Percentiles rank a stretch among this genome's conserved stretches.
These are phyloP conservation scores for Drepana falcataria DNA, from an alignment of 2,888 invertebrate species.

Conservation along the genomic window DNA sequence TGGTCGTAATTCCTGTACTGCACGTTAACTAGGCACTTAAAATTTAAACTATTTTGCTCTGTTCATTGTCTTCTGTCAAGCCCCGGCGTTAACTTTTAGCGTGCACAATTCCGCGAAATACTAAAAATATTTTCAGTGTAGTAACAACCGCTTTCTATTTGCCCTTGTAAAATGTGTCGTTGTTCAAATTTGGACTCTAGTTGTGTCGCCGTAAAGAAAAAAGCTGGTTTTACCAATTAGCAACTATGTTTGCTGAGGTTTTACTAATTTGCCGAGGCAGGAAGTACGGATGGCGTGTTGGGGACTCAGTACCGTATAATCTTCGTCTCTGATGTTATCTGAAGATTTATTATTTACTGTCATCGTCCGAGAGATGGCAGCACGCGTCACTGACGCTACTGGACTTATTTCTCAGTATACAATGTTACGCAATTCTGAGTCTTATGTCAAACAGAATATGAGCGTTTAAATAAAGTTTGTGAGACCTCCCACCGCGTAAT, in stretches of 20 bases:
- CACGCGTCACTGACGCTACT: constrained; percentile 66
- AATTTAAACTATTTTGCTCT: constrained; percentile 46
- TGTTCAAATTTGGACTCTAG: constrained; percentile 36
- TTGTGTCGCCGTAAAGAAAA: neutral
- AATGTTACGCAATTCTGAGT: constrained; percentile 28
- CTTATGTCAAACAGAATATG: constrained; percentile 25
- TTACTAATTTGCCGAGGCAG: constrained; percentile 74
- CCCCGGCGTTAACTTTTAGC: constrained; percentile 55
- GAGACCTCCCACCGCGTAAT: constrained; percentile 48
- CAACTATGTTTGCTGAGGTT: constrained; percentile 52
- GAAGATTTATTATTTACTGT: constrained; percentile 75
- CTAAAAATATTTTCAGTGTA: constrained; percentile 68
- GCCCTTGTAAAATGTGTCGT: constrained; percentile 9
- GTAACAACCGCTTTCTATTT: constrained; percentile 29
- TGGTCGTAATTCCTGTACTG: constrained; percentile 20
- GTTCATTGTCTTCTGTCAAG: constrained; percentile 61
- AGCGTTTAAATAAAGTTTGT: constrained; percentile 13
- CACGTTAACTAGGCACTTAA: constrained; percentile 56
- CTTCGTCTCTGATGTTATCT: constrained; percentile 75
- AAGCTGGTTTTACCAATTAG: constrained; percentile 20
- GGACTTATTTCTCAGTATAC: constrained; percentile 44
- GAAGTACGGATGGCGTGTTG: constrained; percentile 75
- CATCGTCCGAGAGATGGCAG: constrained; percentile 73
- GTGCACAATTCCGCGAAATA: constrained; percentile 60
- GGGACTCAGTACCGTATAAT: constrained; percentile 73